A percentile compares a stretch with the other conserved stretches of the same genome.
phyloP scores from a whole-genome alignment of 2,888 invertebrate genomes.

The Cephus sareptanus region DNA sequence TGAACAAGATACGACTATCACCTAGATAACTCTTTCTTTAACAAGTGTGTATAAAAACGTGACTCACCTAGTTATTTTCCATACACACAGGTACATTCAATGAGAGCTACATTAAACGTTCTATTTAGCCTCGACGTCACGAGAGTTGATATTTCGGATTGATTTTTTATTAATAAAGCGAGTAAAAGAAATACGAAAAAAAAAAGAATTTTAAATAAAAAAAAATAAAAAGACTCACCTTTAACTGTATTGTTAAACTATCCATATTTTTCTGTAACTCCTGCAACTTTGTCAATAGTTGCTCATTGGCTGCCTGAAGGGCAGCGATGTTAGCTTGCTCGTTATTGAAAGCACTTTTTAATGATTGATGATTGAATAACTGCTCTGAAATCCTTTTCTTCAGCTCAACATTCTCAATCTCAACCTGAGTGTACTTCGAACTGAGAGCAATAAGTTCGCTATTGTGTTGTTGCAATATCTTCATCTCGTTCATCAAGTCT shows the following conservation, averaged over 20 bases:
- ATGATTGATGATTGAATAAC: conserved; percentile 41
- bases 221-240: conserved; percentile 36
- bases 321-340: conserved; percentile 52
- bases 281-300: conserved; percentile 51
- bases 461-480: conserved; percentile 58
- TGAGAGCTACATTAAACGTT: background rate
- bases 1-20: background rate
- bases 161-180: background rate
- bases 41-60: background rate
- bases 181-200: background rate
- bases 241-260: conserved; percentile 50
- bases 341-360: conserved; percentile 46
- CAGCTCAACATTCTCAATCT: conserved; percentile 54
- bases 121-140: background rate
- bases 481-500: conserved; percentile 51
- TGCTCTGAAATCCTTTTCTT: conserved; percentile 52
- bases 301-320: conserved; percentile 51
- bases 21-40: background rate
- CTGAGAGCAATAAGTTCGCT: conserved; percentile 51
- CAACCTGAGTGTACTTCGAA: conserved; percentile 49
- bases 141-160: background rate
- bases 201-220: background rate
- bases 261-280: conserved; percentile 57
- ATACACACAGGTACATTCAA: background rate
- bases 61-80: background rate